Evolutionary conservation across 2,797 vertebrate genomes (phyloP).

Genomic region (Apogon hyalosoma): DNA sequence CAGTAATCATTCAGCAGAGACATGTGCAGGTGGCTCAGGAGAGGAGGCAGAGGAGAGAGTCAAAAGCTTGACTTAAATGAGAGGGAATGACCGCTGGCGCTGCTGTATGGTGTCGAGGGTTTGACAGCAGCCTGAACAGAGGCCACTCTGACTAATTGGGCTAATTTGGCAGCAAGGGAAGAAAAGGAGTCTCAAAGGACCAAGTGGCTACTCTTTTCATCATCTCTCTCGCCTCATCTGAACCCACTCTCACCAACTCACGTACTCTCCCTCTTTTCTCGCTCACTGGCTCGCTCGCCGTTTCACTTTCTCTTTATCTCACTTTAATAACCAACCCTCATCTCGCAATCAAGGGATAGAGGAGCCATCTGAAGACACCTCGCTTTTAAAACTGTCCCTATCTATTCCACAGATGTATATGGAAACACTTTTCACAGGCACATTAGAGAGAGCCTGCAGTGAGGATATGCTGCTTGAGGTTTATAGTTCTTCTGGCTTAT

Average conservation of each 20-base stretch:
- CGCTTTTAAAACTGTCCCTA: conserved; percentile 46
- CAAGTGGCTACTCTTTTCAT: conserved; percentile 83
- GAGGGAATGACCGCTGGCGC: conserved; percentile 82
- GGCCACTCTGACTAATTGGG: conserved; percentile 86
- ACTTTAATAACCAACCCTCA: conserved; percentile 65
- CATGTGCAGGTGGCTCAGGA: conserved; percentile 74
- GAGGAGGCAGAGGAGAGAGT: conserved; percentile 72
- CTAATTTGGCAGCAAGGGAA: conserved; percentile 84
- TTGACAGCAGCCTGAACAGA: conserved; percentile 81
- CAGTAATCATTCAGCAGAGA: conserved; percentile 67
- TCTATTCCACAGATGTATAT: conserved; percentile 45
- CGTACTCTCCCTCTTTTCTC: conserved; percentile 23
- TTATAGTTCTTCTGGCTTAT: conserved; percentile 51
- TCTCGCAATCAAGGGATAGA: conserved; percentile 68
- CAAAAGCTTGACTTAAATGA: conserved; percentile 81
- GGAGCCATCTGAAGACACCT: conserved; percentile 68
- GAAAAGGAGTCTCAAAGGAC: conserved; percentile 80
- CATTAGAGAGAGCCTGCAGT: conserved; percentile 43
- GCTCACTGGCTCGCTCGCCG: conserved; percentile 48
- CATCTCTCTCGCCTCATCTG: conserved; percentile 78
- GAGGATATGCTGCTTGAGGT: conserved; percentile 35
- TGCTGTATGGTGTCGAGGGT: conserved; percentile 68
- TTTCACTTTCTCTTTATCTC: conserved; percentile 70
- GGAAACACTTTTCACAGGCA: conserved; percentile 24
- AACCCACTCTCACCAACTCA: conserved; percentile 63